Base-by-base conservation (phyloP, 2,797 vertebrate genomes). In the Phoeniculus purpureus region DNA sequence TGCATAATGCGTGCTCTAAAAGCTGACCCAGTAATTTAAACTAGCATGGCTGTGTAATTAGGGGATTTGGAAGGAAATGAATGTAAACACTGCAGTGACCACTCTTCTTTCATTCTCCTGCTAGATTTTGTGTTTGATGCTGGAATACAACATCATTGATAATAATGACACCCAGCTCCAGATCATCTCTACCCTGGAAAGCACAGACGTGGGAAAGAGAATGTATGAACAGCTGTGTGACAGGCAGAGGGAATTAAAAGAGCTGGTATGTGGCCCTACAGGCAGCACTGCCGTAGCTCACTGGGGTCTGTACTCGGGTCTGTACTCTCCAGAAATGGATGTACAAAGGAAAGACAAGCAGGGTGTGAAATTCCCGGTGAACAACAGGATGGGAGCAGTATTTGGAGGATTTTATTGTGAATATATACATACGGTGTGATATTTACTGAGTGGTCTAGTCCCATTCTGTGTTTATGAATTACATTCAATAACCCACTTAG, bases 221-320 rank as follows among this genome's bases (percentile, higher is more conserved):
- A 99, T 99, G 99, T 99, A 99, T 15, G 99, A 99, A 97, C 99
- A 99, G 97, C 98, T 99, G 78, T 99, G 99, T 8, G 99, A 99
- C 96, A 97, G 99, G 55, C 99, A 99, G 98, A 97, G 99, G 85
- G 99, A 99, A 95, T 98, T 99, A 50, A 99, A 99, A 95, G 99
- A 99, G 93, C 98, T 99, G 98, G 99, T 99, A 97, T 98, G 99
- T 97, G 21, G 6, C 90, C 88, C 88, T 91, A 93, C 90, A 75
- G 25, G 65, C 40, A 9, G 32, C 18, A 90, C 68, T 77, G 87
- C 93, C 94, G 71, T 87, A 71, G 85, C 86, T 91, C 61, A 0
- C 0, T 34, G 86, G 77, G 70, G 55, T 75, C 94, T 92, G 86
- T 50, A 34, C 92, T 78, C 86, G 90, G 70, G 55, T 75, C 94